Base-by-base conservation (phyloP, 1,140 invertebrate species). In the Neodiprion lecontei region DNA sequence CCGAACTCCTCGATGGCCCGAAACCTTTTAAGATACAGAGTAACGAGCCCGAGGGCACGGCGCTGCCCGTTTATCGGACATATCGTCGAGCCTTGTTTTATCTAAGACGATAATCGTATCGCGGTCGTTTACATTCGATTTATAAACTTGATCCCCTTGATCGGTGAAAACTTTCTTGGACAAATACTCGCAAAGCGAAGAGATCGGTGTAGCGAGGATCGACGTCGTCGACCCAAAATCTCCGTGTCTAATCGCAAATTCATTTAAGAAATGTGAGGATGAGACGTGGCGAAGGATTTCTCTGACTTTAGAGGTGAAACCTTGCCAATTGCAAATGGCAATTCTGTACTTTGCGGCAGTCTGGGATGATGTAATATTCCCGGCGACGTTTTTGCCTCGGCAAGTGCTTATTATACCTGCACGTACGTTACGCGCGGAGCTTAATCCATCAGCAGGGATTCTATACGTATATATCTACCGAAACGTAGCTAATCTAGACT, bases 121-220 rank as follows among this genome's bases (percentile, higher is more conserved):
- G 5, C 28, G 28, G 28, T 40, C 28, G 1, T 40, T 40, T 40
- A 40, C 28, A 8, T 8, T 50, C 5, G 8, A 70, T 69, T 70
- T 10, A 17, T 49, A 11, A 17, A 48, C 23, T 23, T 11, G 9
- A 69, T 73, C 67, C 73, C 28, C 48, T 50, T 40, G 12, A 65
- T 5, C 1, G 61, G 17, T 3, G 7, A 65, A 17, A 65, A 10
- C 48, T 67, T 69, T 49, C 0, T 67, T 65, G 7, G 12, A 48
- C 11, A 14, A 65, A 49, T 67, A 68, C 47, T 14, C 17, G 17
- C 17, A 80, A 81, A 11, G 79, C 74, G 14, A 78, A 40, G 11
- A 81, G 48, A 50, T 81, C 79, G 0, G 79, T 81, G 68, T 81
- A 80, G 50, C 77, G 77, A 4, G 79, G 80, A 77, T 81, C 77